Base-by-base conservation (phyloP, 2,888 invertebrate genomes). In the Nomada lathburiana region DNA sequence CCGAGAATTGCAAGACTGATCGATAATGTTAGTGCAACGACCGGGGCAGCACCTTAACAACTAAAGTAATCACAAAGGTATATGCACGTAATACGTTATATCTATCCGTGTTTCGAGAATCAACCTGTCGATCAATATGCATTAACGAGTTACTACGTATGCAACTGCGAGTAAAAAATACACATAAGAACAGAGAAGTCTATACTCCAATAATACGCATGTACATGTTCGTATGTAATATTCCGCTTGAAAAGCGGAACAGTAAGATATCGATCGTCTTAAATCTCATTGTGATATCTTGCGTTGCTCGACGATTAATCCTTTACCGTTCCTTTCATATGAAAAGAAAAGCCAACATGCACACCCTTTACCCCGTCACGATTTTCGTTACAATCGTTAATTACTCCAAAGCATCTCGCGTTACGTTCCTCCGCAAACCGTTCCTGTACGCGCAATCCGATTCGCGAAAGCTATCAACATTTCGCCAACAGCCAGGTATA, bases 231-330 rank as follows among this genome's bases (percentile, higher is more conserved):
- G 16, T 67, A 9, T 26, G 18, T 16, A 29, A 69, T 72, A 69
- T 50, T 11, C 53, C 70, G 55, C 23, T 73, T 64, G 73, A 42
- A 72, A 77, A 67, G 42, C 77, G 67, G 71, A 70, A 74, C 67
- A 26, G 64, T 44, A 29, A 42, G 59, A 85, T 88, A 88, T 88
- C 84, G 88, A 88, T 88, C 86, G 84, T 69, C 68, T 84, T 78
- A 82, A 88, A 84, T 88, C 88, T 82, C 78, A 77, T 80, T 83
- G 80, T 50, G 84, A 86, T 74, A 86, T 86, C 82, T 80, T 62
- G 57, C 78, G 62, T 78, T 77, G 44, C 64, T 80, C 57, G 13
- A 53, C 80, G 52, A 36, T 26, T 53, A 36, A 36, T 44, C 23
- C 47, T 65, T 55, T 23, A 23, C 47, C 23, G 36, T 26, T 59